Base-by-base conservation (phyloP, 2,888 invertebrate species). In the Drosophila sordidapex region DNA sequence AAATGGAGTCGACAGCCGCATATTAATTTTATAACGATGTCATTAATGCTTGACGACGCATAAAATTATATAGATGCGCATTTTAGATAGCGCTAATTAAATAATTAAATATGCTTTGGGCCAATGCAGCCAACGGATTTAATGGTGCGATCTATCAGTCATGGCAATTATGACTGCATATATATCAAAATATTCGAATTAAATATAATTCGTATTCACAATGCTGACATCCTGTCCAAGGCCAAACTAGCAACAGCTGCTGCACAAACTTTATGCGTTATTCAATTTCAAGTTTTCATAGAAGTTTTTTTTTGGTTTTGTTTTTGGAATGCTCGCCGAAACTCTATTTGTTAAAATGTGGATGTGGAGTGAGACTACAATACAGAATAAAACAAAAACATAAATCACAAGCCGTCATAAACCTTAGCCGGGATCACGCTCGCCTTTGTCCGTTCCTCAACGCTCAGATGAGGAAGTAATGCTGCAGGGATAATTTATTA, bases 81-180 rank as follows among this genome's bases (percentile, higher is more conserved):
- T 82, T 90, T 77, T 85, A 87, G 83, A 89, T 85, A 88, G 77
- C 78, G 76, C 83, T 89, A 91, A 91, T 91, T 91, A 91, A 89
- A 91, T 87, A 87, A 91, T 90, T 90, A 87, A 90, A 83, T 90
- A 78, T 77, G 89, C 88, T 88, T 83, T 86, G 71, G 88, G 76
- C 74, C 70, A 78, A 64, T 61, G 67, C 73, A 74, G 68, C 68
- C 72, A 61, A 38, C 60, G 65, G 74, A 90, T 86, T 90, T 88
- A 88, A 81, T 83, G 67, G 64, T 52, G 58, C 90, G 66, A 85
- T 89, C 72, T 66, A 86, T 85, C 85, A 83, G 76, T 46, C 43
- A 56, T 65, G 71, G 73, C 90, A 89, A 89, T 88, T 86, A 89
- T 74, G 75, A 46, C 48, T 51, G 74, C 56, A 40, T 59, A 78